phyloP scores from a whole-genome alignment of 2,888 invertebrate species.

The Gymnoscelis rufifasciata region DNA sequence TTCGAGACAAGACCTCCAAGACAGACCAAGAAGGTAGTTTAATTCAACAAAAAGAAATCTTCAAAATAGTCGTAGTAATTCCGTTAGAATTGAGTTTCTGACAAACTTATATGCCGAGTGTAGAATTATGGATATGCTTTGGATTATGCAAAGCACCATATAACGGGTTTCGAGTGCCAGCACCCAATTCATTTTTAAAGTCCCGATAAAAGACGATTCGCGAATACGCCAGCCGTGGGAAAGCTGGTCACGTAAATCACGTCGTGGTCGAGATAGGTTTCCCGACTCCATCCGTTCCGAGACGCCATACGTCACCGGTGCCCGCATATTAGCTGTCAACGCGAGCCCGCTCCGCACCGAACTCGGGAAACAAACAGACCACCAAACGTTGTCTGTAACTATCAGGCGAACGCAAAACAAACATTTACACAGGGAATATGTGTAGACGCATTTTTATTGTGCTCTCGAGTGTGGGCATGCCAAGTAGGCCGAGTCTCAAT shows the following conservation, averaged over 20 bases:
- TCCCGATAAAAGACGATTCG: constrained; percentile 2
- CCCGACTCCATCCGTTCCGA: constrained; percentile 33
- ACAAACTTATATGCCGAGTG: too few relatives aligned
- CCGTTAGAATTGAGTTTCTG: too few relatives aligned
- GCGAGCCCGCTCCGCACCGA: constrained; percentile 44
- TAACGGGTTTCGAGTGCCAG: background rate
- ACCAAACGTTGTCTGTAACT: constrained; percentile 48
- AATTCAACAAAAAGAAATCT: too few relatives aligned
- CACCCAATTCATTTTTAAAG: background rate
- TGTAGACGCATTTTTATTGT: constrained; percentile 26
- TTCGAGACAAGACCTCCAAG: too few relatives aligned
- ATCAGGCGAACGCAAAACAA: constrained; percentile 43
- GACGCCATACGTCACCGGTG: constrained; percentile 48
- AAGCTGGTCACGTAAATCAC: constrained; percentile 20
- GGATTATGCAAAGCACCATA: background rate
- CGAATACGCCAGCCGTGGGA: constrained; percentile 12
- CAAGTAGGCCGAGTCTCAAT: constrained; percentile 4
- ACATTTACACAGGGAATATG: constrained; percentile 42
- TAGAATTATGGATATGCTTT: too few relatives aligned
- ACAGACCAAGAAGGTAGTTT: too few relatives aligned
- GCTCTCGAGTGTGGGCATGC: constrained; percentile 16
- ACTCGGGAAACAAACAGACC: constrained; percentile 52
- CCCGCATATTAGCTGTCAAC: constrained; percentile 62
- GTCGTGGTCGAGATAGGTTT: constrained; percentile 27
- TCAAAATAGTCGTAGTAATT: too few relatives aligned